Evolutionary conservation across 2,113 vertebrate genomes (phyloP), one percentile per base, ranked within the genome.

Genomic region (Crotalus viridis): DNA sequence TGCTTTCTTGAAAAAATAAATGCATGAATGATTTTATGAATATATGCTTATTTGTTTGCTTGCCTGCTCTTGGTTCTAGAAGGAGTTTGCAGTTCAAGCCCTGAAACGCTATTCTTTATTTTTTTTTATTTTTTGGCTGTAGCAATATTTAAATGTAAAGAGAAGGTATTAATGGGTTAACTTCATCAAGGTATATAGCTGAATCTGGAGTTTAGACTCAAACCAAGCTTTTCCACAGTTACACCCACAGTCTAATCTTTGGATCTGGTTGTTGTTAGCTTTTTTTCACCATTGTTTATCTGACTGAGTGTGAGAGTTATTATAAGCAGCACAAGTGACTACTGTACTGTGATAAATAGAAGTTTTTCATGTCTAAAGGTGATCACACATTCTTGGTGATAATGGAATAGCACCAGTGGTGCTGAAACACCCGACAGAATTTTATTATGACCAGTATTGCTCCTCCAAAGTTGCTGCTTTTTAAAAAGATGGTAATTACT

Each of bases 381-480:
- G 33, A 52, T 91, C 90, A 91, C 90, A 91, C 52, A 43, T 91
- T 85, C 54, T 39, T 91, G 69, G 90, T 91, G 69, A 91, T 91
- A 91, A 91, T 91, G 69, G 90, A 56, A 91, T 85, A 56, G 69
- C 52, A 91, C 51, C 52, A 91, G 33, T 85, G 24, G 90, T 85
- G 64, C 64, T 91, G 90, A 56, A 90, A 85, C 69, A 91, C 19
- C 46, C 22, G 39, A 26, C 69, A 85, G 28, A n/a, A n/a, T 91
- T 55, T 85, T 69, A 91, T 85, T 85, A 91, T 85, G 81, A 43
- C 52, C 90, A 91, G 51, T 56, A 56, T 33, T 91, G 33, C 69
- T 91, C 33, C 69, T 39, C 64, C 51, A 91, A 13, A 69, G 46
- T 51, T 69, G 43, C 46, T 64, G 33, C 74, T 90, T 81, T 81